Evolutionary conservation across 1,140 invertebrate species (phyloP), one percentile per base, ranked within the genome.

Genomic region (Leptinotarsa undecemlineata): DNA sequence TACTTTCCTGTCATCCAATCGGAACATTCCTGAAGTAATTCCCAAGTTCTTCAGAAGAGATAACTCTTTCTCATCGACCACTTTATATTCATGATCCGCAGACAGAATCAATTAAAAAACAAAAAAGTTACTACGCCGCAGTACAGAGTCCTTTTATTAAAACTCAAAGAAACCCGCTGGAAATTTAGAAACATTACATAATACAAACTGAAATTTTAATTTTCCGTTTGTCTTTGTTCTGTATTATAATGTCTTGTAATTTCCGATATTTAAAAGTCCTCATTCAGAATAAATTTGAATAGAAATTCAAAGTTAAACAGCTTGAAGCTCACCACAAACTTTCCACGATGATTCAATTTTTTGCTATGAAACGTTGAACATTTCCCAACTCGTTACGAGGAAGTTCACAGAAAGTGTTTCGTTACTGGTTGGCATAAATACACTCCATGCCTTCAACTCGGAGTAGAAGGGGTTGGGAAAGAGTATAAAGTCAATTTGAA

Each of bases 341-440:
- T 74, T 33, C 69, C 64, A 63, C 60, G 68, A 75, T 72, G 51
- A 57, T 71, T 71, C 19, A 71, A 71, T 71, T 71, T 71, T 71
- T 71, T 19, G 51, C 51, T 19, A 6, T 57, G 51, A 57, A 57
- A 57, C 4, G 68, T 42, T 42, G 48, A 69, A 69, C 20, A 21
- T 42, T 14, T 33, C 68, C 5, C 63, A 64, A 64, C 14, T 26
- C 63, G 4, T 64, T 64, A 64, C 33, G 33, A 11, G 8, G 11
- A 42, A 42, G 33, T 42, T 42, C 33, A 11, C 2, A 42, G 8
- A 42, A 42, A 42, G 8, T 42, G 33, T 42, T 42, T 42, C 33
- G 33, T 42, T 42, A 42, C 2, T 42, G 33, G 33, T 33, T 42
- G 33, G 33, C 8, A 8, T 11, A 11, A 42, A 42, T 8, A 42